Base-by-base conservation (phyloP, 1,140 invertebrate species). In the Drepana arcuata region DNA sequence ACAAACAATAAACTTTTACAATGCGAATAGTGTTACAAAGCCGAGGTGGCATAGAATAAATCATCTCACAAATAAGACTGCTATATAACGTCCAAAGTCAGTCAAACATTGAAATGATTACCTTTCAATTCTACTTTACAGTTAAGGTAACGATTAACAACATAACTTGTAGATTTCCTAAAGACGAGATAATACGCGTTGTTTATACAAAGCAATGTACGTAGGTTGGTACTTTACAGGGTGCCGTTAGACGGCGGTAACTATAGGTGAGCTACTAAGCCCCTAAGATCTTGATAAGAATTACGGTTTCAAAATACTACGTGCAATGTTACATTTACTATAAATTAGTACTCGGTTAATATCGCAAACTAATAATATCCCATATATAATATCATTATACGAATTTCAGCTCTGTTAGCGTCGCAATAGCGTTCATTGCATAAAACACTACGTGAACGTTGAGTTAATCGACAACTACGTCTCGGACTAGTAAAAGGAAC, bases 201-300 rank as follows among this genome's bases (percentile, higher is more conserved):
- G 34, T 56, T 58, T 62, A 35, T 59, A 56, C 49, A 61, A 57
- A 59, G 45, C 50, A 36, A 48, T 16, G 51, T 48, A 50, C 44
- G 60, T 77, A 75, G 70, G 72, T n/a, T 71, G 70, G 74, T 75
- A 51, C 18, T 64, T 75, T 79, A 75, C 71, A 72, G 42, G 34
- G 41, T 52, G 57, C 60, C 64, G 64, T 63, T 52, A 1, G 44
- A 52, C 59, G 61, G 54, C 62, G 66, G 66, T 71, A 63, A 77
- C 64, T 66, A 72, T 34, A 14, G 49, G 58, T 41, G 40, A 53
- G n/a, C n/a, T n/a, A 51, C 29, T 52, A 53, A 63, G 54, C 21
- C 48, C n/a, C n/a, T n/a, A n/a, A n/a, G n/a, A n/a, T n/a, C n/a
- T n/a, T n/a, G n/a, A n/a, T n/a, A n/a, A n/a, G n/a, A n/a, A n/a